Conservation (phyloP, 2,888 invertebrate genomes). For the Andrena hattorfiana region DNA sequence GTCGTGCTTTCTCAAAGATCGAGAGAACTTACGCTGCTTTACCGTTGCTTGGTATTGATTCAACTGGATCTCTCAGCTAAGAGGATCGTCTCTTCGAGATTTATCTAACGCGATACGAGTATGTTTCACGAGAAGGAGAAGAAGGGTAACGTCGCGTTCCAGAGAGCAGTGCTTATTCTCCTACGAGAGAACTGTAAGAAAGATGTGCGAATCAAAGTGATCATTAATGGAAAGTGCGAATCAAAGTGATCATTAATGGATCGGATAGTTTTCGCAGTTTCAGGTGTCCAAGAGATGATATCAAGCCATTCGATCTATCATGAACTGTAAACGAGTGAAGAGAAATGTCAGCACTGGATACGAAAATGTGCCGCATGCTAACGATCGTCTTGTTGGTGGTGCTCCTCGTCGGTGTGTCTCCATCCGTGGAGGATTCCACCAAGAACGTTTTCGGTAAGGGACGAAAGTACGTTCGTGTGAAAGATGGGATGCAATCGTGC, state of each 20-base stretch:
- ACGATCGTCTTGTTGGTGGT: conserved; percentile 26
- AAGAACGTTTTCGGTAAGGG: conserved; percentile 79
- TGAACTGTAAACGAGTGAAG: conserved; percentile 76
- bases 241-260: neutral
- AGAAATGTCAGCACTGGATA: conserved; percentile 73
- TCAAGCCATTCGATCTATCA: conserved; percentile 74
- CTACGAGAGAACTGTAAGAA: neutral
- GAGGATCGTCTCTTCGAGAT: too few relatives aligned
- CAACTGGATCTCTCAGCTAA: neutral
- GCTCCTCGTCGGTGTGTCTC: conserved; percentile 76
- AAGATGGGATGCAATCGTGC: too few relatives aligned
- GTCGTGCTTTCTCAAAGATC: neutral
- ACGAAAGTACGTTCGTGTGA: neutral
- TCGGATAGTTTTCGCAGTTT: conserved; percentile 42
- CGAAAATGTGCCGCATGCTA: conserved; percentile 63
- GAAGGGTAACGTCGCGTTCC: neutral
- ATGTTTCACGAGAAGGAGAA: neutral
- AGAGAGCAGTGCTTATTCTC: neutral
- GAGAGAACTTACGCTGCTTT: neutral
- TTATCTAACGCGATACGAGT: too few relatives aligned
- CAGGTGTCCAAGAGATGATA: conserved; percentile 77
- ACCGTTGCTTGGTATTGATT: neutral
- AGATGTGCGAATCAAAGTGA: neutral
- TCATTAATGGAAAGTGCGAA: neutral
- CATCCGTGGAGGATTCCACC: conserved; percentile 76